Conservation (phyloP, 2,113 vertebrate species). For the Elaphurus davidianus region DNA sequence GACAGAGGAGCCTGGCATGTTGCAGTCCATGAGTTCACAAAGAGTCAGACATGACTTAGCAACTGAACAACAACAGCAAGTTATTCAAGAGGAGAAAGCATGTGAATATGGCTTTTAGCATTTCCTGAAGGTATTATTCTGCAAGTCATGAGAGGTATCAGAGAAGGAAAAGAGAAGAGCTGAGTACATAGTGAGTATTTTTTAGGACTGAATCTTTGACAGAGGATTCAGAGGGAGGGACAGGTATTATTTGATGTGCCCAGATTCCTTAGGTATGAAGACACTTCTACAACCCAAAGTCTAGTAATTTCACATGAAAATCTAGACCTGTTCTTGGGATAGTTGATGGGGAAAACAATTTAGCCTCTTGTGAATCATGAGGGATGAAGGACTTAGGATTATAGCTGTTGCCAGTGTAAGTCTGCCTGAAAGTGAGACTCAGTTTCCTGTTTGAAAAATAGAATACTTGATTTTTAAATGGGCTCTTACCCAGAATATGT, state of each 20-base stretch:
- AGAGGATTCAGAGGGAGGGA: background rate
- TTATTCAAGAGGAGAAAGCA: background rate
- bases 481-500: background rate
- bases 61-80: background rate
- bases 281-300: background rate
- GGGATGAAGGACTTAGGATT: background rate
- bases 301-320: background rate
- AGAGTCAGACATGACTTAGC: background rate
- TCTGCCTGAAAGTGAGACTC: background rate
- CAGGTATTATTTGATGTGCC: background rate
- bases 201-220: background rate
- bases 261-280: background rate
- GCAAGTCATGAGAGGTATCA: background rate
- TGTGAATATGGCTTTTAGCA: background rate
- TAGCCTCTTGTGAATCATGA: background rate
- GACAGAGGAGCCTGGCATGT: background rate
- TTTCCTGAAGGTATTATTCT: background rate
- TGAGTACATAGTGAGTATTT: background rate
- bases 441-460: background rate
- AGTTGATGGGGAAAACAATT: background rate
- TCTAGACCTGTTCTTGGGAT: background rate
- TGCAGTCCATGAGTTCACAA: background rate
- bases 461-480: background rate
- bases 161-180: background rate
- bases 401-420: background rate